Evolutionary conservation across 2,888 invertebrate genomes (phyloP).

Genomic region (Catocala fraxini): DNA sequence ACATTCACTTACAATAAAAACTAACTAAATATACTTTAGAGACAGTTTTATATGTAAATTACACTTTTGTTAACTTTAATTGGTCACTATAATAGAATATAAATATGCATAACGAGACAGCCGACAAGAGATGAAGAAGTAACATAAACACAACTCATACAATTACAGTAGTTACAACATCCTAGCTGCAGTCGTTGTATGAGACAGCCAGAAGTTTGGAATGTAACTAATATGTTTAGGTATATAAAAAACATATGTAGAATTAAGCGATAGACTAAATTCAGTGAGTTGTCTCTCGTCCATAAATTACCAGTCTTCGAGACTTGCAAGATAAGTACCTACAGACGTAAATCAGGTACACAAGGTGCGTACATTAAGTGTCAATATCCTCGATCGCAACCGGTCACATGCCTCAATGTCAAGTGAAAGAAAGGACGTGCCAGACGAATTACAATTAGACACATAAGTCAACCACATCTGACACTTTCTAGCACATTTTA

Average conservation of each 20-base stretch:
- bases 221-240: too few species aligned
- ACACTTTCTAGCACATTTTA: conserved; percentile 44
- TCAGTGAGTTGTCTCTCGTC: conserved; percentile 1
- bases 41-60: too few species aligned
- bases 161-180: too few species aligned
- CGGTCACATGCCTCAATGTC: conserved; percentile 80
- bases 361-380: conserved; percentile 50
- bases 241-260: too few species aligned
- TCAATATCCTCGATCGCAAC: conserved; percentile 74
- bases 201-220: too few species aligned
- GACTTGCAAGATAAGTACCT: conserved; percentile 29
- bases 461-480: conserved; percentile 28
- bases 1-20: too few species aligned
- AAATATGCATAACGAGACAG: too few species aligned
- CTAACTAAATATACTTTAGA: too few species aligned
- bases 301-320: conserved; percentile 33
- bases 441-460: conserved; percentile 64
- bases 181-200: too few species aligned
- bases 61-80: too few species aligned
- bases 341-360: conserved; percentile 38
- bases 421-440: conserved; percentile 80
- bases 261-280: conserved; percentile 11
- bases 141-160: neutral
- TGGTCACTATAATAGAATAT: too few species aligned
- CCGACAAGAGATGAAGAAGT: neutral